Base-by-base conservation (phyloP, 2,888 invertebrate genomes). In the Julus scanicus region DNA sequence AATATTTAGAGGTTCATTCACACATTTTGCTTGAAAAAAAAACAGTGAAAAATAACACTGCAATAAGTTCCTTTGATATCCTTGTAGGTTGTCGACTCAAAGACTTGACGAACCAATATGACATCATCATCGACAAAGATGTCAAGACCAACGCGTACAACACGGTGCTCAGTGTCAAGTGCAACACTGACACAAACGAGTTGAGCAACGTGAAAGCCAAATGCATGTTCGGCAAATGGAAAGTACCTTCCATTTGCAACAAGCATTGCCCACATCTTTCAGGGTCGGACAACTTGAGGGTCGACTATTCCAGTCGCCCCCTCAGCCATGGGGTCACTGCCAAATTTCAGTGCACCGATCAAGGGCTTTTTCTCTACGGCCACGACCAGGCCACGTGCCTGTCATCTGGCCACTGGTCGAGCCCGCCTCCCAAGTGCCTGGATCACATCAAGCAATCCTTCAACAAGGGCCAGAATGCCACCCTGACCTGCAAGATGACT, bases 171-270 rank as follows among this genome's bases (percentile, higher is more conserved):
- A 48, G 20, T n/a, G 84, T 84, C 40, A 84, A 8, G 39, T 84
- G 84, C n/a, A 37, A n/a, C 48, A 84, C 84, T 39, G 84, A 84
- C 48, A 8, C n/a, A 4, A 44, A 40, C 9, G 84, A 84, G 15
- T 40, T 84, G 20, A 48, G n/a, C 84, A 20, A n/a, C 3, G 84
- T 48, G 17, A 84, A 40, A 84, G 84, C 40, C n/a, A 84, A 84
- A 29, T 84, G 84, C n/a, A 40, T 48, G 84, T 84, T 48, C 20
- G 84, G 84, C 17, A 84, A 44, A 44, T 84, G 84, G 84, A 48
- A 84, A 40, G 44, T 84, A 9, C 84, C 84, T 0, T 84, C 84
- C 40, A 48, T 84, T 37, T 84, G 84, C 84, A 84, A 39, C n/a
- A 84, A n/a, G 44, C 48, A 20, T 8, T 84, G 84, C 40, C 37